phyloP scores from a whole-genome alignment of 2,113 vertebrate species.

The Echinops telfairi region DNA sequence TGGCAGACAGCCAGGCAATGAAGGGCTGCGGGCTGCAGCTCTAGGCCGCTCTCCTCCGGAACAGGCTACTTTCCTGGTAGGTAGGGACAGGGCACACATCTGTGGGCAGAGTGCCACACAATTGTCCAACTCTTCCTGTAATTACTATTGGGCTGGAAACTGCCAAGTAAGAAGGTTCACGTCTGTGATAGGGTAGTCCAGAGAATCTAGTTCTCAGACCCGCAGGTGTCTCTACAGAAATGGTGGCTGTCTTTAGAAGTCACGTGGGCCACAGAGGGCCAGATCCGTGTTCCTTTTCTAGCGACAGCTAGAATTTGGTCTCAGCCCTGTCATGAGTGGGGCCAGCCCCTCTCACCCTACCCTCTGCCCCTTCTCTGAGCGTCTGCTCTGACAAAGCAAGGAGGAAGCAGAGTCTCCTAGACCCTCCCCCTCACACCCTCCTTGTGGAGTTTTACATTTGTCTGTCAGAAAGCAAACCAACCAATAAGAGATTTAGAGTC shows the following conservation, averaged over 20 bases:
- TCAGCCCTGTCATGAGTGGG: background rate
- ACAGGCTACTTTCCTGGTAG: conserved; percentile 67
- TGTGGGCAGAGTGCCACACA: conserved; percentile 56
- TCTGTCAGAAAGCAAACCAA: conserved; percentile 78
- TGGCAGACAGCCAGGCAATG: conserved; percentile 60
- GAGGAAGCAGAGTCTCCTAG: conserved; percentile 25
- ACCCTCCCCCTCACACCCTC: conserved; percentile 24
- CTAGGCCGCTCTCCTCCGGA: conserved; percentile 64
- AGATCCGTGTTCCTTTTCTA: conserved; percentile 17
- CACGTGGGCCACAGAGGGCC: background rate
- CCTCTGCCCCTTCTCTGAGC: conserved; percentile 57
- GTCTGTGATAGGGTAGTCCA: background rate
- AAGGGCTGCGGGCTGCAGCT: conserved; percentile 7
- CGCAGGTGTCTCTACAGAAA: background rate
- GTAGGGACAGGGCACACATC: conserved; percentile 59
- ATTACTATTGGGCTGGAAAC: conserved; percentile 73
- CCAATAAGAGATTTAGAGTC: conserved; percentile 80
- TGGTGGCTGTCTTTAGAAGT: background rate
- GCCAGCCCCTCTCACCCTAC: background rate
- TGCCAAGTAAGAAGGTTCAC: conserved; percentile 56
- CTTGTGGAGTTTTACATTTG: conserved; percentile 79
- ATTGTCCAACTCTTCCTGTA: conserved; percentile 74
- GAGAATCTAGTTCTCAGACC: background rate
- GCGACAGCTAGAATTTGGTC: background rate
- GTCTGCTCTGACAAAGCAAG: conserved; percentile 52